Base-by-base conservation (phyloP, 2,888 invertebrate genomes). In the Polydrusus pterygomalis region DNA sequence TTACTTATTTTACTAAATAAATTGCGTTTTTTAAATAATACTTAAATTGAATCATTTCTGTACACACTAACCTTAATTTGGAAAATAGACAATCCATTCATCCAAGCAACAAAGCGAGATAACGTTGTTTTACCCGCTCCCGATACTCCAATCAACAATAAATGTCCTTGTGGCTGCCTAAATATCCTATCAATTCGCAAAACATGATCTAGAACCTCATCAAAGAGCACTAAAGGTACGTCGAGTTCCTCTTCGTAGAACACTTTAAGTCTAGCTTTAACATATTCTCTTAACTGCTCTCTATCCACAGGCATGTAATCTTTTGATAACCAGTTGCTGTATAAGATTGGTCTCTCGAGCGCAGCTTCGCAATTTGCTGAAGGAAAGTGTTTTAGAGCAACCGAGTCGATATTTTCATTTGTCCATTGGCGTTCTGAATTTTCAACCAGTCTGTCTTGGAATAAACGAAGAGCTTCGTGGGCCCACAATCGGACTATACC, bases 231-330 rank as follows among this genome's bases (percentile, higher is more conserved):
- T 47, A 99, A 89, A 0, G 97, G 98, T 3, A 99, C 99, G 87
- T 99, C 99, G 75, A 99, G 88, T 86, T 99, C 99, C 89, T 99
- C 99, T 88, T 99, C 99, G 87, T 99, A 99, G 90, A 99, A 99
- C 84, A 94, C 96, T 91, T 97, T 98, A 0, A 99, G 91, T 77
- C 99, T 92, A 67, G 99, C 99, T 85, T 97, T 96, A 45, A 98
- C 98, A 86, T 99, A 99, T 85, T 99, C 97, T 20, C 98, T 91
- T 30, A 99, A 90, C 85, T 97, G 96, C 85, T 99, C 97, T 81
- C 98, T 92, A 80, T 96, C 95, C 2, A 99, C 99, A 0, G 99
- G 99, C 75, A 96, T 92, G 85, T 99, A 99, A 88, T 99, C 97
- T 88, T 98, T 99, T 73, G 97, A 97, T 47, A 99, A 89, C 99